Base-by-base conservation (phyloP, 2,113 vertebrate species). In the Campylomormyrus tamandua region DNA sequence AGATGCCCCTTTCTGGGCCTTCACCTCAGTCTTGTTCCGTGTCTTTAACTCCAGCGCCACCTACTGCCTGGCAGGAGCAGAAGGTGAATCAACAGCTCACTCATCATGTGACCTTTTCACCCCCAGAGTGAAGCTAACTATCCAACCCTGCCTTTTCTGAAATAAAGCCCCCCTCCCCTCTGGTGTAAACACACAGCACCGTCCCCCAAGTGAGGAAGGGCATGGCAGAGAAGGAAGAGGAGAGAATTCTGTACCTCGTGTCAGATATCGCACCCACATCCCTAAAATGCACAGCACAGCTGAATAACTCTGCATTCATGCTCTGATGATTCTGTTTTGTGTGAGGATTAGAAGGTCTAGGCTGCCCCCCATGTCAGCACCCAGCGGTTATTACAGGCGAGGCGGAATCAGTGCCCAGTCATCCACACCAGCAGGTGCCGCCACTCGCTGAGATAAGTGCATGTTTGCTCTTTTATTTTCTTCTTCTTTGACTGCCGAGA, bases 391-490 rank as follows among this genome's bases (percentile, higher is more conserved):
- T 84, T 58, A 49, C 70, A 48, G 39, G 21, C 17, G 11, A 21
- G 21, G 24, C n/a, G 21, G 77, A 90, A 92, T 88, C 48, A 58
- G 90, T 90, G 89, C 46, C 35, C 50, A 90, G 86, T 90, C 86
- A 88, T 90, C 86, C 77, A 90, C 48, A 90, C 87, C 58, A 84
- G 46, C 13, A 88, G 46, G 45, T 17, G 31, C 50, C 42, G 27
- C 85, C n/a, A 90, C 49, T 56, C 24, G 19, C 35, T 17, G 45
- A 84, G 88, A 83, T 42, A 52, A 90, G 89, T 45, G 53, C 46
- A 70, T 58, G n/a, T 70, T 70, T 70, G 62, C n/a, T 31, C 62
- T 83, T 42, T 62, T 89, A 87, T 89, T 87, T 19, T 83, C 89
- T 87, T 21, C 84, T 56, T 56, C 53, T 56, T 21, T 56, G 19